Base-by-base conservation (phyloP, 2,113 vertebrate genomes). In the Mesocricetus auratus region DNA sequence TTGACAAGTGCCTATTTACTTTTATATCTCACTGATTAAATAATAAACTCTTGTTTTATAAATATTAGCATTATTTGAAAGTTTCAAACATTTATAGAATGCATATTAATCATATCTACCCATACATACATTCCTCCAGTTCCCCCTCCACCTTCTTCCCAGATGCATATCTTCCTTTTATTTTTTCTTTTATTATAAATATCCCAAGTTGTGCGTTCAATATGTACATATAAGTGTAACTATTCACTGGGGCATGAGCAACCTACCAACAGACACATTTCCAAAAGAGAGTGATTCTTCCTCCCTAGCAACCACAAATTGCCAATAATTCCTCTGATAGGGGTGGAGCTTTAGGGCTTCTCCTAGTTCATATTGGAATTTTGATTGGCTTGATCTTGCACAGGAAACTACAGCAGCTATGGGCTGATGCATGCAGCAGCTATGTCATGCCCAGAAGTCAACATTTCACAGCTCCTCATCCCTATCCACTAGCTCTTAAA, bases 141-240 rank as follows among this genome's bases (percentile, higher is more conserved):
- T 31, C 0, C 24, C 4, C 7, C 3, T 60, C n/a, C 56, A 26
- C 13, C 36, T 42, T 1, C 15, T 7, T 42, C n/a, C 4, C 24
- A 42, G 58, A 62, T 62, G 42, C n/a, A 9, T 83, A 11, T 60
- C 58, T 62, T 83, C 15, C 56, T 26, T 60, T n/a, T 83, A 31
- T 62, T 31, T 62, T 16, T 83, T 29, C 7, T 73, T 83, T 60
- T 26, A 62, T 62, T 62, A 42, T 42, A 62, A 64, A 45, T 16
- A 64, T 24, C 26, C 8, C n/a, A 85, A 85, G 64, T 62, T 45
- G 26, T 31, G 39, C 26, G 42, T 62, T 83, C 24, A 17, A 31
- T 29, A 62, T 83, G 24, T 15, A 31, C 26, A 31, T 5, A 0
- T 42, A 24, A 39, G 81, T 31, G 13, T 45, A 42, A 85, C 39